These are phyloP conservation scores for Thaumatotibia leucotreta DNA, from an alignment of 1,140 invertebrate genomes.

Conservation along the genomic window DNA sequence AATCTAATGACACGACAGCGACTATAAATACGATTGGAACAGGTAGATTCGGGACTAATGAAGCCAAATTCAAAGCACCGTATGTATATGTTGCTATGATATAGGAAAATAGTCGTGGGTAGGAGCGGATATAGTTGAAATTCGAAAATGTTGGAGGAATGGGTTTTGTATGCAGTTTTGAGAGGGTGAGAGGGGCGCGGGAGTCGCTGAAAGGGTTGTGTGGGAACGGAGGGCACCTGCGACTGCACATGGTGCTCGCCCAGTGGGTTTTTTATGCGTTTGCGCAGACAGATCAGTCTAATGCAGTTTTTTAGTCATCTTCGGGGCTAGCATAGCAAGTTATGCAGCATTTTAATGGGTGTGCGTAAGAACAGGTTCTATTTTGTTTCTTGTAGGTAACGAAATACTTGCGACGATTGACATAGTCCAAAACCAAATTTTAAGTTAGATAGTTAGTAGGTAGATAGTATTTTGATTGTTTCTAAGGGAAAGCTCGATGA, in stretches of 20 bases:
- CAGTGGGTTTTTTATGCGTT: slow-evolving; percentile 68
- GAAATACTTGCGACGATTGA: not conserved
- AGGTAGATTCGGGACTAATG: slow-evolving; percentile 72
- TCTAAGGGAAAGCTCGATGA: not conserved
- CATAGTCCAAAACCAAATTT: not conserved
- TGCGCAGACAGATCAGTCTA: slow-evolving; percentile 63
- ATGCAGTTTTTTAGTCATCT: slow-evolving; percentile 70
- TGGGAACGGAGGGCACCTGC: slow-evolving; percentile 74
- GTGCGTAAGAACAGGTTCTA: not conserved
- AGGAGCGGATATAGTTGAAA: slow-evolving; percentile 17
- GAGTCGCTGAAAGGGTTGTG: slow-evolving; percentile 70
- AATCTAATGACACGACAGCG: slow-evolving; percentile 74
- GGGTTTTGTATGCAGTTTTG: slow-evolving; percentile 48
- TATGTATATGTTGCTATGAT: not conserved
- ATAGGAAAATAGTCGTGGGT: slow-evolving; percentile 14
- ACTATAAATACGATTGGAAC: slow-evolving; percentile 73
- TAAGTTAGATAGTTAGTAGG: not conserved
- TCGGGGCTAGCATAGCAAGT: slow-evolving; percentile 15
- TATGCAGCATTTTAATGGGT: not conserved
- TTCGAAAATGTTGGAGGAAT: slow-evolving; percentile 23
- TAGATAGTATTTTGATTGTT: not conserved
- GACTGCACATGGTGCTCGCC: slow-evolving; percentile 70
- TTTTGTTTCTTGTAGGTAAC: not conserved
- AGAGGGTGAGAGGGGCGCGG: slow-evolving; percentile 29
- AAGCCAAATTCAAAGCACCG: slow-evolving; percentile 26